phyloP scores from a whole-genome alignment of 2,888 invertebrate genomes.

The Lacanobia oleracea region DNA sequence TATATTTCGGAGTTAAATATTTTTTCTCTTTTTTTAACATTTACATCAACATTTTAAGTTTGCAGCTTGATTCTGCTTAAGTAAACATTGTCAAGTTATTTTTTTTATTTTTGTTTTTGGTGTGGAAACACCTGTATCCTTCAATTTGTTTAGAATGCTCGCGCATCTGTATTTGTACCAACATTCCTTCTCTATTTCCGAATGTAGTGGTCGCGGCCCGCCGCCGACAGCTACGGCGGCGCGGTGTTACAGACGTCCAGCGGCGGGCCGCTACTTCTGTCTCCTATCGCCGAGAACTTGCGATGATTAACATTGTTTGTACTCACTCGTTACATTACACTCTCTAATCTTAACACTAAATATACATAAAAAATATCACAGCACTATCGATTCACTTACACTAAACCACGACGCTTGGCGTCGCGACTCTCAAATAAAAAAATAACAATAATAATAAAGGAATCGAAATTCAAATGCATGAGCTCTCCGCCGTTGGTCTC shows the following conservation, averaged over 20 bases:
- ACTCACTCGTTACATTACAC: slow-evolving; percentile 85
- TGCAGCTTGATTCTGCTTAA: slow-evolving; percentile 76
- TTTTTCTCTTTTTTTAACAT: slow-evolving; percentile 78
- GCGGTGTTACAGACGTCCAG: background rate
- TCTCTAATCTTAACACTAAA: slow-evolving; percentile 85
- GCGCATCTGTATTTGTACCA: slow-evolving; percentile 66
- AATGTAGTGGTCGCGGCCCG: slow-evolving; percentile 61
- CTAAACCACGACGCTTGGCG: slow-evolving; percentile 87
- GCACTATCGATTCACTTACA: slow-evolving; percentile 90
- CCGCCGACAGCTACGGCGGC: background rate
- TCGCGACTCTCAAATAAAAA: slow-evolving; percentile 76
- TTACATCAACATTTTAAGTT: slow-evolving; percentile 79
- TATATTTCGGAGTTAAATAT: slow-evolving; percentile 88
- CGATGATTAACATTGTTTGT: slow-evolving; percentile 84
- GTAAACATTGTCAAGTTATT: slow-evolving; percentile 73
- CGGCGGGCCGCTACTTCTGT: slow-evolving; percentile 55
- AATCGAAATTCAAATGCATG: slow-evolving; percentile 87
- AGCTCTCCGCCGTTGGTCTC: slow-evolving; percentile 74
- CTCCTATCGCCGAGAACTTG: slow-evolving; percentile 60
- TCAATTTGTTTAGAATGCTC: slow-evolving; percentile 61
- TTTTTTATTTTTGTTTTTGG: slow-evolving; percentile 57
- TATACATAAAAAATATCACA: slow-evolving; percentile 91
- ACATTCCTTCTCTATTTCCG: slow-evolving; percentile 63
- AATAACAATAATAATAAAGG: slow-evolving; percentile 81
- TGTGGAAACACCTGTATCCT: slow-evolving; percentile 64